Evolutionary conservation across 2,888 invertebrate species (phyloP).

Genomic region (Hypomecis atomaria): DNA sequence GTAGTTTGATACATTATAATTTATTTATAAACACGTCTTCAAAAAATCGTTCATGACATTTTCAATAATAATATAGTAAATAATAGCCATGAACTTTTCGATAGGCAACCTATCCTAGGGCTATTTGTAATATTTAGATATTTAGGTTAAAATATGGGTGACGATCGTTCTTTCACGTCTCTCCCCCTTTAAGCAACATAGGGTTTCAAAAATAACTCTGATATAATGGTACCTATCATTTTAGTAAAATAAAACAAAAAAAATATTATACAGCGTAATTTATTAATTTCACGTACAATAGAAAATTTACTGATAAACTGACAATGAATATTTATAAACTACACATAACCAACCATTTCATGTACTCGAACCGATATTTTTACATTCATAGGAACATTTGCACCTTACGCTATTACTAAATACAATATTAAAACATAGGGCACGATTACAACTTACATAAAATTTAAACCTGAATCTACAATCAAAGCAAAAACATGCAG

Average conservation of each 20-base stretch:
- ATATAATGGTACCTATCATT: neutral
- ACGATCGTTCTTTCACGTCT: too few relatives aligned
- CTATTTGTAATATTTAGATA: too few relatives aligned
- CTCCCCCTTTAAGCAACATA: too few relatives aligned
- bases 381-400: conserved; percentile 83
- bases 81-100: too few relatives aligned
- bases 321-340: conserved; percentile 32
- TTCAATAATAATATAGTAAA: too few relatives aligned
- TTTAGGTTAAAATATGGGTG: too few relatives aligned
- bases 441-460: conserved; percentile 7
- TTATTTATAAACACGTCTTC: too few relatives aligned
- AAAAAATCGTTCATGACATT: too few relatives aligned
- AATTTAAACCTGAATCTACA: neutral
- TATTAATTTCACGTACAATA: conserved; percentile 41
- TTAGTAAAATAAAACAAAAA: conserved; percentile 1
- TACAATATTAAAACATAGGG: conserved; percentile 38
- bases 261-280: conserved; percentile 41
- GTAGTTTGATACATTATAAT: too few relatives aligned
- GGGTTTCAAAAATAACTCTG: too few relatives aligned
- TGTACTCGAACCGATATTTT: conserved; percentile 57
- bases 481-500: neutral
- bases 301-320: conserved; percentile 42
- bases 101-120: too few relatives aligned
- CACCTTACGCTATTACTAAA: conserved; percentile 71
- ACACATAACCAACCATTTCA: conserved; percentile 42